Percentiles rank a stretch among this genome's conserved stretches.
These are phyloP conservation scores for Atethmia centrago DNA, from an alignment of 2,888 invertebrate genomes.

Conservation along the genomic window DNA sequence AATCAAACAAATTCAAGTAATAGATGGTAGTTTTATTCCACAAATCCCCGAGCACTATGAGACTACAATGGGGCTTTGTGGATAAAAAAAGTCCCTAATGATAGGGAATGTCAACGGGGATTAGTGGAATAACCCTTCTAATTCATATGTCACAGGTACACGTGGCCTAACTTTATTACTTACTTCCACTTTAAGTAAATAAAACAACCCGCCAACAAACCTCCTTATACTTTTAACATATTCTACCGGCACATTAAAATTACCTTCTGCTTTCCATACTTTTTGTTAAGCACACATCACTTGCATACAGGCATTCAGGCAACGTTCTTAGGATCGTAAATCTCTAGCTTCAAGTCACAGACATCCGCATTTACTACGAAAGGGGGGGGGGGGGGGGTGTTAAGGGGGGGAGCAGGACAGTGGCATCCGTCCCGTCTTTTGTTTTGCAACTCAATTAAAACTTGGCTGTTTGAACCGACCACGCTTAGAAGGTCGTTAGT, in stretches of 20 bases:
- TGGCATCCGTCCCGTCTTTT: slow-evolving; percentile 75
- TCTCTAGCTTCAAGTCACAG: slow-evolving; percentile 66
- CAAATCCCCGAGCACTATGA: too few species aligned
- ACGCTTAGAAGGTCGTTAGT: slow-evolving; percentile 74
- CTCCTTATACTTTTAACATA: slow-evolving; percentile 33
- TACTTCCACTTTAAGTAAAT: slow-evolving; percentile 18
- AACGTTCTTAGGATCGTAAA: slow-evolving; percentile 63
- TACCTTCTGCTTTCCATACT: slow-evolving; percentile 56
- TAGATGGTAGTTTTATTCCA: too few species aligned
- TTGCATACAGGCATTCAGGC: slow-evolving; percentile 59
- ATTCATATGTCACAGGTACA: not conserved
- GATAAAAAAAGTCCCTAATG: too few species aligned
- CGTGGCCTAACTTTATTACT: slow-evolving; percentile 5
- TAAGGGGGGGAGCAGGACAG: slow-evolving; percentile 57
- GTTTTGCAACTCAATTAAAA: slow-evolving; percentile 85
- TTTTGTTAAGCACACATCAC: slow-evolving; percentile 61
- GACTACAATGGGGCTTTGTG: too few species aligned
- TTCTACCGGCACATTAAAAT: slow-evolving; percentile 55
- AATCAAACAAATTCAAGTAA: too few species aligned
- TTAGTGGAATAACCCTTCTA: too few species aligned
- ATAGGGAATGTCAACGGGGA: too few species aligned
- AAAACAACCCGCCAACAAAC: slow-evolving; percentile 23
- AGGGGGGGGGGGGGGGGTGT: slow-evolving; percentile 37
- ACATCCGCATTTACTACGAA: slow-evolving; percentile 65
- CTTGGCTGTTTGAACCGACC: slow-evolving; percentile 73